Evolutionary conservation across 92 coral and sea anemone genomes (phyloP), one percentile per base, ranked within the genome.

Genomic region (Epizoanthus illoricatus): DNA sequence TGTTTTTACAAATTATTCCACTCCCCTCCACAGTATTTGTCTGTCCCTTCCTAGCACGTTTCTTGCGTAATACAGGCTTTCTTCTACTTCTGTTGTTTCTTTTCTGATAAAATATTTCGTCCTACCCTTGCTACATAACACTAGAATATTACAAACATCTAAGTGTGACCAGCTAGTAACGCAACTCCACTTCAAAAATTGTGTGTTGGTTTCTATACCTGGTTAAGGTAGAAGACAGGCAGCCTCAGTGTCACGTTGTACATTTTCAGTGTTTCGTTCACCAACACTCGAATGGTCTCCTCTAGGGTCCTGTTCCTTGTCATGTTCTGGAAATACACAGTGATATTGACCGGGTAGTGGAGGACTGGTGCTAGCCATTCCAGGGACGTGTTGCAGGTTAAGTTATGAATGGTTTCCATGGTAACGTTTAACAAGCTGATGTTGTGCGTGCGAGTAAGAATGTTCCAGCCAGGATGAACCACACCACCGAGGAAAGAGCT

Each of bases 401-500:
- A 43, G 17, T 85, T 75, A 72, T 88, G 91, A 69, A 90, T 19
- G 60, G 72, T 52, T 33, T 81, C 89, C 74, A 84, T 41, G 55
- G 91, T 88, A 21, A 75, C 55, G 81, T 90, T 85, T 60, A 85
- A 70, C 19, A 85, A 54, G 81, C 94, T 90, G 58, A 87, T 71
- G 71, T 88, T 82, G 55, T 81, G 80, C 1, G 76, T 67, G 39
- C 65, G 84, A 52, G 91, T 61, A 52, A 88, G 24, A 66, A 84
- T 88, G 72, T 63, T 49, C 91, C 91, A 90, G 63, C 75, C 73
- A 2, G 94, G 94, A 36, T 88, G 85, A 15, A 79, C 65, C 19
- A 90, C 86, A 63, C 94, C 94, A 0, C 94, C 94, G 70, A 88
- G 85, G 80, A 88, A 85, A 1, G 94, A 85, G 0, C 74, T 68